A percentile compares a stretch with the other conserved stretches of the same genome.
Evolutionary conservation across 2,888 invertebrate species (phyloP).

Genomic region (Phaonia tiefii): DNA sequence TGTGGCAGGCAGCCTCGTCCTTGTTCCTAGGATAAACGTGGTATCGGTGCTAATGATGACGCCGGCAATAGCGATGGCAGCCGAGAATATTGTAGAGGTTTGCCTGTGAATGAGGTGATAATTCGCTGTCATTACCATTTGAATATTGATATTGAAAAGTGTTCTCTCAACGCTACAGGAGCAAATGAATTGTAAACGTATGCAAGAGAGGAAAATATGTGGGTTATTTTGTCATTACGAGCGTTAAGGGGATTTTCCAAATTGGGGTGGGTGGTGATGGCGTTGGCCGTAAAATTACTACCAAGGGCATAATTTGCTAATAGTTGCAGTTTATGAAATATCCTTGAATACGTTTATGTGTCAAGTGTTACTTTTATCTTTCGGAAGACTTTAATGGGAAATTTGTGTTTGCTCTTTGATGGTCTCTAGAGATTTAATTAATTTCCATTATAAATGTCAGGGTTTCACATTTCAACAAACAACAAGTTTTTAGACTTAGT

Average conservation of each 20-base stretch:
- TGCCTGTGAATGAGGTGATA: slow-evolving; percentile 16
- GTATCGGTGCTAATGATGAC: too few species aligned
- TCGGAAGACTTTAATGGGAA: slow-evolving; percentile 15
- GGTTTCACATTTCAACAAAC: background rate
- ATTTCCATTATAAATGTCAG: slow-evolving; percentile 36
- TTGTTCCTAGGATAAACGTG: background rate
- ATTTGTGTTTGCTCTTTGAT: slow-evolving; percentile 27
- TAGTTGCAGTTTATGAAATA: slow-evolving; percentile 24
- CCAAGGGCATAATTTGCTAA: slow-evolving; percentile 47
- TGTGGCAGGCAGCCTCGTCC: slow-evolving; percentile 1
- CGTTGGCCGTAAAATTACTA: slow-evolving; percentile 16
- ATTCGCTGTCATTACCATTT: slow-evolving; percentile 49
- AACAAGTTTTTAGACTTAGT: background rate
- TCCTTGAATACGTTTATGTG: slow-evolving; percentile 14
- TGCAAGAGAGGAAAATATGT: background rate
- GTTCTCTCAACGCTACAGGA: slow-evolving; percentile 8
- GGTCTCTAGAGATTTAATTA: slow-evolving; percentile 41
- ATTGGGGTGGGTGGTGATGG: background rate
- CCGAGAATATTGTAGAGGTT: too few species aligned
- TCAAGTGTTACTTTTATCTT: background rate
- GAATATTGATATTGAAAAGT: slow-evolving; percentile 48
- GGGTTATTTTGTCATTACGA: too few species aligned
- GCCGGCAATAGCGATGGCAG: background rate
- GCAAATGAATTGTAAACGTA: slow-evolving; percentile 28
- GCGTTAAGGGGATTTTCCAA: background rate